Evolutionary conservation across 2,113 vertebrate genomes (phyloP).

Genomic region (Bufo bufo): DNA sequence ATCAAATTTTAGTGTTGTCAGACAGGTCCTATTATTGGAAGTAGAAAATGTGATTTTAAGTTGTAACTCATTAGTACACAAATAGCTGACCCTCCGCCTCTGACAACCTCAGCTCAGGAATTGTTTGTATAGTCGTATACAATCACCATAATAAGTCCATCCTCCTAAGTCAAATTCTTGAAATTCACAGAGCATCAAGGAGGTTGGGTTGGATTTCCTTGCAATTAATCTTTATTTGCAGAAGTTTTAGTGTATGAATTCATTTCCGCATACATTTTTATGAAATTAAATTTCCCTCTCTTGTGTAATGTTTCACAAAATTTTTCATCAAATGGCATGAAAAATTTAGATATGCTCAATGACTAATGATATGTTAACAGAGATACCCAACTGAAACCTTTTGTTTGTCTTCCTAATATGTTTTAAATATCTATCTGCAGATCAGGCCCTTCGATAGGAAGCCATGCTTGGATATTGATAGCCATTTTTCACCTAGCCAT

Average conservation of each 20-base stretch:
- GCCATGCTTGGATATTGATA: slow-evolving; percentile 81
- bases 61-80: too few species aligned
- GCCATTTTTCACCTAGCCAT: slow-evolving; percentile 79
- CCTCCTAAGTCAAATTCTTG: not conserved
- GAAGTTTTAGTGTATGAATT: not conserved
- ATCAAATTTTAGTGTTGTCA: too few species aligned
- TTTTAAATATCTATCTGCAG: slow-evolving; percentile 67
- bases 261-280: not conserved
- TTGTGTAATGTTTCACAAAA: slow-evolving; percentile 26
- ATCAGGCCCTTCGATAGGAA: slow-evolving; percentile 74
- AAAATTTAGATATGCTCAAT: slow-evolving; percentile 9
- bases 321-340: slow-evolving; percentile 14
- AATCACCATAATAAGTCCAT: not conserved
- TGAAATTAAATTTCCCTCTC: not conserved
- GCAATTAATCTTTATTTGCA: not conserved
- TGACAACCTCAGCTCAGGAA: too few species aligned
- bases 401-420: slow-evolving; percentile 16
- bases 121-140: too few species aligned
- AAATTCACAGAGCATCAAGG: not conserved
- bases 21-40: too few species aligned
- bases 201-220: not conserved
- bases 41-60: too few species aligned
- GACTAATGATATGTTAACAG: not conserved
- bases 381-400: not conserved
- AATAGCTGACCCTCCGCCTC: too few species aligned